These are phyloP conservation scores for Lamellibrachia luymesi DNA, from an alignment of 1,140 invertebrate genomes.

Conservation along the genomic window DNA sequence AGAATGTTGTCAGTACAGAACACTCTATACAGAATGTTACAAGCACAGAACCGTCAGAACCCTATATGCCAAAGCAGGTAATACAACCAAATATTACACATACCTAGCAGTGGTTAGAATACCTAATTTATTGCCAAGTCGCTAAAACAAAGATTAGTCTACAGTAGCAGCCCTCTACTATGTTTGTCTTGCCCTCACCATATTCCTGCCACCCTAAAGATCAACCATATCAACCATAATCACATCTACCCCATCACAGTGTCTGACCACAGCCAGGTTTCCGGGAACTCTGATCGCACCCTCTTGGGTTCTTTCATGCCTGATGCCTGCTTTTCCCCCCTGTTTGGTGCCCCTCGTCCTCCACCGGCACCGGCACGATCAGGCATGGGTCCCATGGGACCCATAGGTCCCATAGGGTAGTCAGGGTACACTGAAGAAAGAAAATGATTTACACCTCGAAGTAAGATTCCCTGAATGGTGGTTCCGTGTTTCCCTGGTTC, in stretches of 20 bases:
- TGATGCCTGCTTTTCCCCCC: neutral
- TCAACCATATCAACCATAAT: neutral
- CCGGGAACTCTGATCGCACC: conserved; percentile 9
- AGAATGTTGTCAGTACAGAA: too few relatives aligned
- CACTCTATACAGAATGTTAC: too few relatives aligned
- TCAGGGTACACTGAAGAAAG: neutral
- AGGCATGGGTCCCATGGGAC: neutral
- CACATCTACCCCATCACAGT: conserved; percentile 8
- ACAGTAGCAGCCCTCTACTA: neutral
- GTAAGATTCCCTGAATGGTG: neutral
- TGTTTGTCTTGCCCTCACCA: neutral
- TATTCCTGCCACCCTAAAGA: neutral
- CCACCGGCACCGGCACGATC: neutral
- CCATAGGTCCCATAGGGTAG: neutral
- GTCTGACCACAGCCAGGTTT: conserved; percentile 17
- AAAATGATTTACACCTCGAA: neutral
- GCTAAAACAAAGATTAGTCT: neutral
- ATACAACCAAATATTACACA: too few relatives aligned
- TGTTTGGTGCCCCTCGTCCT: neutral
- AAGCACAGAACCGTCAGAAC: too few relatives aligned
- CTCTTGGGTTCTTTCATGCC: neutral
- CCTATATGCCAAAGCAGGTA: too few relatives aligned
- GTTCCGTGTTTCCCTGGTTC: neutral
- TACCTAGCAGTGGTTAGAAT: neutral
- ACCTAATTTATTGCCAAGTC: neutral